These are phyloP conservation scores for Chaetogeoica ovagalla DNA, from an alignment of 2,888 invertebrate species.

Conservation along the genomic window DNA sequence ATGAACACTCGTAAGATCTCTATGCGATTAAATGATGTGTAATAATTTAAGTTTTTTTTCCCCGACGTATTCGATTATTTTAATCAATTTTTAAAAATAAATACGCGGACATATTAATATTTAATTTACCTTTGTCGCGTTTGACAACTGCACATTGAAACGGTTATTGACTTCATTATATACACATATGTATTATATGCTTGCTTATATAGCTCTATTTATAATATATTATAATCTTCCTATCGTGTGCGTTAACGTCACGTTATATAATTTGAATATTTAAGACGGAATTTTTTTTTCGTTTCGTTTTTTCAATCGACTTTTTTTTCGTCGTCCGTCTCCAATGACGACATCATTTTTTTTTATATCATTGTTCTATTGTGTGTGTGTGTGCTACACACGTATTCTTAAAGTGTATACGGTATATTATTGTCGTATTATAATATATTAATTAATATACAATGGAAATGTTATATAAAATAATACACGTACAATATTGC, in stretches of 20 bases:
- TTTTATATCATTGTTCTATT: too few species aligned
- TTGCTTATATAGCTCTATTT: background rate
- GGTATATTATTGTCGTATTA: too few species aligned
- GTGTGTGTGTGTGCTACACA: too few species aligned
- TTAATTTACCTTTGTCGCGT: background rate
- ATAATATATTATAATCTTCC: background rate
- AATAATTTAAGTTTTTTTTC: background rate
- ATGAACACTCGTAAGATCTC: too few species aligned
- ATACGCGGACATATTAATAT: too few species aligned
- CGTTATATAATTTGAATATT: constrained; percentile 31
- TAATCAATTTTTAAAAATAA: background rate
- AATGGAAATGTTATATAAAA: too few species aligned
- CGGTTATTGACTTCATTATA: background rate
- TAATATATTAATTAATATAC: too few species aligned
- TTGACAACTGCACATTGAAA: constrained; percentile 22
- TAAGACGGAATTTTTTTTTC: background rate
- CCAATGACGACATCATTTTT: too few species aligned
- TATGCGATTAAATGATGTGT: too few species aligned
- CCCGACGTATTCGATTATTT: background rate
- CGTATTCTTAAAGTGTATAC: too few species aligned
- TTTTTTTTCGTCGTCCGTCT: too few species aligned
- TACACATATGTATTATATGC: background rate
- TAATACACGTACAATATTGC: too few species aligned
- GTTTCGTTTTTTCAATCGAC: background rate
- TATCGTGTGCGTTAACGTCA: background rate